These are phyloP conservation scores for Micromussa lordhowensis DNA, from an alignment of 92 coral and sea anemone species.

Conservation along the genomic window DNA sequence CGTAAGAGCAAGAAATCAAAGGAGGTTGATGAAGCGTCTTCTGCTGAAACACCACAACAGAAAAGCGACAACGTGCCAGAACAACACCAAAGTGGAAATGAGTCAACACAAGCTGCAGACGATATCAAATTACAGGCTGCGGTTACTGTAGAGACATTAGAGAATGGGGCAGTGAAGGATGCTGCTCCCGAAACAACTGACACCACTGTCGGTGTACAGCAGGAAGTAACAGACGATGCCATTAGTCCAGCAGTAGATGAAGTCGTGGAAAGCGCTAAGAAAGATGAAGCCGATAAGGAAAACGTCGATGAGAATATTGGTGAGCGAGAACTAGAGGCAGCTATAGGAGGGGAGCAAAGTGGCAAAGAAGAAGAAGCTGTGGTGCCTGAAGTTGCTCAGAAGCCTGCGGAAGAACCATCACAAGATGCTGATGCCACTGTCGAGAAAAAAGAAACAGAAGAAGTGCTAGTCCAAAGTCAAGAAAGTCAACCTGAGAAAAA, in stretches of 20 bases:
- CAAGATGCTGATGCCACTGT: conserved; percentile 2
- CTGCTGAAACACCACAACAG: conserved; percentile 17
- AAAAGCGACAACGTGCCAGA: background rate
- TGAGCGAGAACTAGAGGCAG: background rate
- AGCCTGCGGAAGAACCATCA: conserved; percentile 6
- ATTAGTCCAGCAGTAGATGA: conserved; percentile 10
- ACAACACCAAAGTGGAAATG: background rate
- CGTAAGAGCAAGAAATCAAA: conserved; percentile 38
- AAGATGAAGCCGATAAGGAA: conserved; percentile 20
- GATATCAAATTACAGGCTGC: background rate
- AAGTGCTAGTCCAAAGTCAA: background rate
- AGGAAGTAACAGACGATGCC: background rate
- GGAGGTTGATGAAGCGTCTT: background rate
- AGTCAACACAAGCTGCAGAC: background rate
- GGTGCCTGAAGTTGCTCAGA: conserved; percentile 23
- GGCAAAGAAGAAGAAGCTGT: background rate
- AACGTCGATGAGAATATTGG: background rate
- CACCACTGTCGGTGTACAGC: background rate
- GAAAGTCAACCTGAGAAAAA: conserved; percentile 14
- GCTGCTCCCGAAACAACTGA: background rate
- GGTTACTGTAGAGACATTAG: background rate
- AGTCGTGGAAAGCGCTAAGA: conserved; percentile 13
- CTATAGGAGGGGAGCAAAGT: background rate
- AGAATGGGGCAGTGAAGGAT: conserved; percentile 1
- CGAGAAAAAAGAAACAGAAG: conserved; percentile 9